Base-by-base conservation (phyloP, 2,113 vertebrate genomes). In the Phyllopteryx taeniolatus region DNA sequence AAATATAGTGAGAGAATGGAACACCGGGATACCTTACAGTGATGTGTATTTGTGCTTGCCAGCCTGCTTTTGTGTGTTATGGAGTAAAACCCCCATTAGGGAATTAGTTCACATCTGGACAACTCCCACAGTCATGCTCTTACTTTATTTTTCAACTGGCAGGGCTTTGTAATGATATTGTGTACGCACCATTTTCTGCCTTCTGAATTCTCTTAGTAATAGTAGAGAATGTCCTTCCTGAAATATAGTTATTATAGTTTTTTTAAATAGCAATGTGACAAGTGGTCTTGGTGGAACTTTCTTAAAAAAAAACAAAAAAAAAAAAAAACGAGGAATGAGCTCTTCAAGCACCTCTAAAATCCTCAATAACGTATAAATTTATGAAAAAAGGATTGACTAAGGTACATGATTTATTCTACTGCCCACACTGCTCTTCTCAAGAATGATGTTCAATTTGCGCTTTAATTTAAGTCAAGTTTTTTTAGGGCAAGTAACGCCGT, bases 51-150 rank as follows among this genome's bases (percentile, higher is more conserved):
- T 60, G 68, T 20, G 43, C 46, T 71, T n/a, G 57, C 44, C 15
- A 54, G 73, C 14, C 39, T 65, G 71, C 31, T 13, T 44, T 68
- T 70, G 72, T 79, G 33, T 68, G 51, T 68, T 57, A 67, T 67
- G 22, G 39, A 67, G 73, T 77, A 31, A 66, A 80, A 80, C 49
- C 77, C 74, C 76, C 78, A 87, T 89, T 85, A 87, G 80, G 66
- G 83, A 86, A 89, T 89, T 83, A 77, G 79, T 84, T 44, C 83
- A 84, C 87, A 90, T 85, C 89, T 89, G 85, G 85, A 81, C 71
- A 31, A 53, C 62, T 59, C 59, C 49, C n/a, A 63, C 67, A 71
- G 68, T 76, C 59, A 19, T 67, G 63, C 47, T 20, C 62, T 72
- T 51, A 44, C 67, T 69, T 67, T 57, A 43, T 65, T 73, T 83